Conservation (phyloP, 2,797 vertebrate genomes). For the Malurus splendens region DNA sequence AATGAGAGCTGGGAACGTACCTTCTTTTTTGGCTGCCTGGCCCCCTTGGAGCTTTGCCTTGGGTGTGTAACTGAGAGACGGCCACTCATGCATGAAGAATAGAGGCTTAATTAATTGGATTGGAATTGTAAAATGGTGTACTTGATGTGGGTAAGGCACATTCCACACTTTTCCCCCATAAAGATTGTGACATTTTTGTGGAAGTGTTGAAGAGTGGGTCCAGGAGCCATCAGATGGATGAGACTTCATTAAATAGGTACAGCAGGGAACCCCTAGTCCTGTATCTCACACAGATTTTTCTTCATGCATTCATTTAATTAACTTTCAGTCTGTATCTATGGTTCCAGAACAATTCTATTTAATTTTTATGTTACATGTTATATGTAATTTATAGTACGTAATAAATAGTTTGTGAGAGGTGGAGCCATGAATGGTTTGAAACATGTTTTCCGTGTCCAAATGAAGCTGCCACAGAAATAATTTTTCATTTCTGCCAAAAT, state of each 20-base stretch:
- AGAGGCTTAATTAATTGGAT: conserved; percentile 66
- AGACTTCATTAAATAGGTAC: conserved; percentile 68
- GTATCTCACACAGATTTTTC: conserved; percentile 20
- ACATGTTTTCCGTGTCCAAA: conserved; percentile 66
- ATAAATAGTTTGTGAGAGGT: conserved; percentile 64
- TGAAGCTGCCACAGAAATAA: conserved; percentile 61
- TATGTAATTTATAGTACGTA: conserved; percentile 64
- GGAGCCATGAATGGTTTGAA: conserved; percentile 63
- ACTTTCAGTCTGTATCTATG: conserved; percentile 36
- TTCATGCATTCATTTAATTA: conserved; percentile 53
- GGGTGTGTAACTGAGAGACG: conserved; percentile 52
- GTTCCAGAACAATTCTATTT: conserved; percentile 64
- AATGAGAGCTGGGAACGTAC: conserved; percentile 15
- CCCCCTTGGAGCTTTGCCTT: conserved; percentile 54
- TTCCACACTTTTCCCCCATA: conserved; percentile 52
- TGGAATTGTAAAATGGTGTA: conserved; percentile 67
- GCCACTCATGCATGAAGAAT: conserved; percentile 61
- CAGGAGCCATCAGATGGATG: conserved; percentile 59
- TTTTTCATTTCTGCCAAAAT: conserved; percentile 70
- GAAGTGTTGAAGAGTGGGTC: conserved; percentile 60
- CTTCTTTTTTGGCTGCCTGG: conserved; percentile 6
- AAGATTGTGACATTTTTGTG: conserved; percentile 70
- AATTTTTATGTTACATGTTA: conserved; percentile 64
- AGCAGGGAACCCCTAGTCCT: conserved; percentile 52
- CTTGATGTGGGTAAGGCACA: conserved; percentile 61